phyloP scores from a whole-genome alignment of 2,113 vertebrate genomes.

The Ellobius talpinus region DNA sequence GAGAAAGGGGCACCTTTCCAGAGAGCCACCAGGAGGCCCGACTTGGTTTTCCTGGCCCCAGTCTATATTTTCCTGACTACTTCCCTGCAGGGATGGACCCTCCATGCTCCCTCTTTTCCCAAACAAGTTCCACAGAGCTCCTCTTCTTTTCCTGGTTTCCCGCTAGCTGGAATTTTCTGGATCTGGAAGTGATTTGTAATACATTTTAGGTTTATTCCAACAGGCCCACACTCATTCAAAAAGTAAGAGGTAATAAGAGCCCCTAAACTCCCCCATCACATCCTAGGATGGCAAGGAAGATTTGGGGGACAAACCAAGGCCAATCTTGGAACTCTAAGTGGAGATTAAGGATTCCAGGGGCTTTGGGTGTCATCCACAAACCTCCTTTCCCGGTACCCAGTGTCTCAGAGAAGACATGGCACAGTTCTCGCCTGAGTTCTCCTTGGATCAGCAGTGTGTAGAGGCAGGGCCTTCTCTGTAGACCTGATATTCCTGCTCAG shows the following conservation, averaged over 20 bases:
- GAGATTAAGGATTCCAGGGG: not conserved
- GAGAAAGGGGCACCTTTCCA: not conserved
- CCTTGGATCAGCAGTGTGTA: not conserved
- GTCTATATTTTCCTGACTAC: not conserved
- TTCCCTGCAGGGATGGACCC: not conserved
- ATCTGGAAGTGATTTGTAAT: not conserved
- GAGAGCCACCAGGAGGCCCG: not conserved
- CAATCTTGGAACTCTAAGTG: not conserved
- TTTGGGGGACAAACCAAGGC: not conserved
- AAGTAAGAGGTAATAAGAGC: not conserved
- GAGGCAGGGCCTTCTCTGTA: not conserved
- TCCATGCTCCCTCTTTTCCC: not conserved
- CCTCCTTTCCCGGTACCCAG: not conserved
- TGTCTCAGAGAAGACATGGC: not conserved
- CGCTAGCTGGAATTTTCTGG: constrained; percentile 40
- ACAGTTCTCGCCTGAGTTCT: not conserved
- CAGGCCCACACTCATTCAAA: not conserved
- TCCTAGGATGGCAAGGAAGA: not conserved
- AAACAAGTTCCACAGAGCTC: not conserved
- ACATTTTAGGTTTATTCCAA: constrained; percentile 17
- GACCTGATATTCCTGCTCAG: not conserved
- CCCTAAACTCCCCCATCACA: not conserved
- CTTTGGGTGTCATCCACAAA: not conserved
- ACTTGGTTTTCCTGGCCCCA: not conserved
- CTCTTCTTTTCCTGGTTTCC: constrained; percentile 59